phyloP scores from a whole-genome alignment of 2,888 invertebrate species.

The Eristalinus aeneus region DNA sequence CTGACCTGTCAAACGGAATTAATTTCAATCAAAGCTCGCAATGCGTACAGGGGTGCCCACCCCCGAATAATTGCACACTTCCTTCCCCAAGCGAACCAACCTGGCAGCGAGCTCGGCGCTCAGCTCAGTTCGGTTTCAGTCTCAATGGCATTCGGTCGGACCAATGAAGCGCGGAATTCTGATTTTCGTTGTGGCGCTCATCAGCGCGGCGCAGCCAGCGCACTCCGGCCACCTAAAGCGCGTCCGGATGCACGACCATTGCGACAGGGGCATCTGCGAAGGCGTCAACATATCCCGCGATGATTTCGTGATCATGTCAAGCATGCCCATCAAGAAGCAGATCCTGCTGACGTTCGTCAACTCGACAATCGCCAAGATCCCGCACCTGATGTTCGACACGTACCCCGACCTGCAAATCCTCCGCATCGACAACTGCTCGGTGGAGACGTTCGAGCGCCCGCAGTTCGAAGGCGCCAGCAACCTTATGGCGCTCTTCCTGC shows the following conservation, averaged over 20 bases:
- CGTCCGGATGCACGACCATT: slow-evolving; percentile 79
- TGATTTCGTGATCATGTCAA: slow-evolving; percentile 78
- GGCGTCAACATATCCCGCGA: slow-evolving; percentile 76
- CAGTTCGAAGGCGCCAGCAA: slow-evolving; percentile 79
- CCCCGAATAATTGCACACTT: slow-evolving; percentile 42
- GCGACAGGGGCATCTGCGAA: slow-evolving; percentile 75
- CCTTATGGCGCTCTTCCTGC: slow-evolving; percentile 76
- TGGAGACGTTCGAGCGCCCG: slow-evolving; percentile 78
- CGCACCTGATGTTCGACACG: slow-evolving; percentile 78
- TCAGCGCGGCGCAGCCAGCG: slow-evolving; percentile 9
- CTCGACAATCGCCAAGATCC: slow-evolving; percentile 78
- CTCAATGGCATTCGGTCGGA: slow-evolving; percentile 63
- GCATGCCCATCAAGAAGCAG: slow-evolving; percentile 76
- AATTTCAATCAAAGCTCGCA: slow-evolving; percentile 45
- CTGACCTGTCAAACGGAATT: slow-evolving; percentile 40
- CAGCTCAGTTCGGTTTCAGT: slow-evolving; percentile 58
- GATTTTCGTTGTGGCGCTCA: slow-evolving; percentile 17
- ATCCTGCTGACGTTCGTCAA: slow-evolving; percentile 77
- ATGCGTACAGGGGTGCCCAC: slow-evolving; percentile 11
- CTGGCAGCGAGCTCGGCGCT: neutral
- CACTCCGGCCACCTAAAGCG: slow-evolving; percentile 76
- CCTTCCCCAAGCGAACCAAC: slow-evolving; percentile 40
- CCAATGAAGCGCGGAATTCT: slow-evolving; percentile 39
- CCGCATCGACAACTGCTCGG: slow-evolving; percentile 78
- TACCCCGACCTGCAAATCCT: slow-evolving; percentile 78